These are phyloP conservation scores for Scortum barcoo DNA, from an alignment of 2,113 vertebrate species.

Conservation along the genomic window DNA sequence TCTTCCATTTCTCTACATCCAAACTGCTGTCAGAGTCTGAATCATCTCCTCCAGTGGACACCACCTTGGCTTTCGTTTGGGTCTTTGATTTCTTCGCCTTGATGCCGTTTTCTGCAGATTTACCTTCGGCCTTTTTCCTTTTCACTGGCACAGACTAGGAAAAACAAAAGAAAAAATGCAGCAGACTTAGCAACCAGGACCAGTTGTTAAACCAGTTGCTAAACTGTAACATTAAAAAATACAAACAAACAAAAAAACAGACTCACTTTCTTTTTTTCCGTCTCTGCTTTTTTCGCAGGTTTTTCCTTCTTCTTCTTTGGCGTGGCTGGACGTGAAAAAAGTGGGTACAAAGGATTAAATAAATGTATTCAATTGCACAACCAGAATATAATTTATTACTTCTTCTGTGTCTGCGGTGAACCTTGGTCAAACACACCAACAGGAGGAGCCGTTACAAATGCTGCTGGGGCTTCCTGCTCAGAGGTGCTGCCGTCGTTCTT, in stretches of 20 bases:
- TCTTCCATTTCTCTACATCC: slow-evolving; percentile 86
- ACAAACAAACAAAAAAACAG: not conserved
- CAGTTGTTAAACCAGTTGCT: not conserved
- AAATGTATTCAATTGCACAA: not conserved
- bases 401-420: not conserved
- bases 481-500: slow-evolving; percentile 15
- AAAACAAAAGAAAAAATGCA: not conserved
- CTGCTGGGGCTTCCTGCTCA: not conserved
- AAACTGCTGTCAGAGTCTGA: slow-evolving; percentile 86
- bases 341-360: not conserved
- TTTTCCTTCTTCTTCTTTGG: slow-evolving; percentile 53
- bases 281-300: slow-evolving; percentile 33
- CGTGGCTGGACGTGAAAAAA: slow-evolving; percentile 21
- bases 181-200: rapidly evolving
- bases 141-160: slow-evolving; percentile 41
- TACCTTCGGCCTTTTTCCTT: slow-evolving; percentile 56
- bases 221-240: not conserved
- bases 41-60: slow-evolving; percentile 42
- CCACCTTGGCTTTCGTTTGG: not conserved
- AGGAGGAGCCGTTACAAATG: not conserved
- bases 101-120: slow-evolving; percentile 22
- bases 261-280: slow-evolving; percentile 58
- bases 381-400: not conserved
- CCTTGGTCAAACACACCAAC: slow-evolving; percentile 26
- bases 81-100: slow-evolving; percentile 63